Evolutionary conservation across 2,888 invertebrate genomes (phyloP).

Genomic region (Drosophila histrio): DNA sequence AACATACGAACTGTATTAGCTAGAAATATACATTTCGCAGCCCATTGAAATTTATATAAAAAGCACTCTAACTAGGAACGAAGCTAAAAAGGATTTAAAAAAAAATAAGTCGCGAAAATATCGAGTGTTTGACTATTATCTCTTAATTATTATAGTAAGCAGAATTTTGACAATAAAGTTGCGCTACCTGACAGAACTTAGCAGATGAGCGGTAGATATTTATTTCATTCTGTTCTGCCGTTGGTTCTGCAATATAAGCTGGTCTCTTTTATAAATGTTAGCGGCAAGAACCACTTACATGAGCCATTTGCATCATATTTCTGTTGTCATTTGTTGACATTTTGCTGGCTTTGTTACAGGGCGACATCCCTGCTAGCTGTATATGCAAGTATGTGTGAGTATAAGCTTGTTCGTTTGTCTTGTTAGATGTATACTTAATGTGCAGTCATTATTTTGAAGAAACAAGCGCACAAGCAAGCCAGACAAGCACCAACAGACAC

Average conservation of each 20-base stretch:
- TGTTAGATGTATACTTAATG: slow-evolving; percentile 73
- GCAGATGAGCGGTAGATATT: slow-evolving; percentile 3
- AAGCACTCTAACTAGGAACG: no score
- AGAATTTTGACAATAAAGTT: background rate
- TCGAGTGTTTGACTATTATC: background rate
- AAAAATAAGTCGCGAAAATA: background rate
- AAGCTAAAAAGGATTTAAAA: no score
- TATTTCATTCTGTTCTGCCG: slow-evolving; percentile 16
- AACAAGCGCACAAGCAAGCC: slow-evolving; percentile 66
- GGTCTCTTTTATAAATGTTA: slow-evolving; percentile 65
- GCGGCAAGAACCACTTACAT: slow-evolving; percentile 80
- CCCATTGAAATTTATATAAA: background rate
- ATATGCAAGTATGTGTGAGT: slow-evolving; percentile 9
- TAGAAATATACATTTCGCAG: no score
- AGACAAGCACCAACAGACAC: slow-evolving; percentile 30
- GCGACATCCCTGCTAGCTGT: slow-evolving; percentile 7
- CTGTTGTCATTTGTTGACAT: slow-evolving; percentile 81
- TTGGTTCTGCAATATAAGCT: slow-evolving; percentile 61
- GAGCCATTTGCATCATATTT: slow-evolving; percentile 82
- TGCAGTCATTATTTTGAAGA: slow-evolving; percentile 77
- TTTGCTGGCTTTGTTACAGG: slow-evolving; percentile 66
- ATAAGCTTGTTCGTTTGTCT: slow-evolving; percentile 35
- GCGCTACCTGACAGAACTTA: background rate
- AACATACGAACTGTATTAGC: background rate
- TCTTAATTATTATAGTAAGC: background rate